Base-by-base conservation (phyloP, 2,113 vertebrate genomes). In the Notarius quadriscutis region DNA sequence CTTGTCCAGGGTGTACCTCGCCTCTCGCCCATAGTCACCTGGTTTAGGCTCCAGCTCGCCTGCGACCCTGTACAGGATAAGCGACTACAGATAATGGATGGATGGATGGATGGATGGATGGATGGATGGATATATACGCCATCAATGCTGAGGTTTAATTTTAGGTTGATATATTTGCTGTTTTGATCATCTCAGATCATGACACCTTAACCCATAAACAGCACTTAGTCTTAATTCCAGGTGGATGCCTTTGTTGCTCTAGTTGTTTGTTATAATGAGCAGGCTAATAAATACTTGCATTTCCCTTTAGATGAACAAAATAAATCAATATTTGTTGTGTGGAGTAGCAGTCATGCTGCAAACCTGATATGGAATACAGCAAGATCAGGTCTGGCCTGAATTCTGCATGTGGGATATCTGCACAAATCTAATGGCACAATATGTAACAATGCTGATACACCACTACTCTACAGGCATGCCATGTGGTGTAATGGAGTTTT, bases 281-380 rank as follows among this genome's bases (percentile, higher is more conserved):
- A 80, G 85, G 81, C 87, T 91, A 88, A 87, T 82, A 60, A 81
- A 89, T 86, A 91, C 87, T 91, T 89, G 65, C 85, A 91, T 75
- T 92, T 89, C 87, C 90, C 89, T 94, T 92, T 94, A 91, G 92
- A 93, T 94, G 90, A 92, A 91, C 91, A 87, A 92, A 92, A 48
- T 4, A 22, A 91, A 93, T 95, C 93, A 87, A 95, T 95, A 93
- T 78, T 48, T 82, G 48, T 72, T 86, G 89, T 20, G 69, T 89
- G 81, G 84, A 79, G 84, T 74, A 83, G 72, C 58, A 80, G 81
- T 88, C 89, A 89, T 71, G 89, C 12, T 48, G 88, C 90, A 93
- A 94, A 93, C 91, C 89, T 89, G 90, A 95, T 92, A 87, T 65
- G 30, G 69, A 81, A 72, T 55, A 62, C 22, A 50, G 34, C 53